Percentiles rank a stretch among this genome's conserved stretches.
Conservation (phyloP, 2,888 invertebrate species). For the Plebejus melissa region DNA sequence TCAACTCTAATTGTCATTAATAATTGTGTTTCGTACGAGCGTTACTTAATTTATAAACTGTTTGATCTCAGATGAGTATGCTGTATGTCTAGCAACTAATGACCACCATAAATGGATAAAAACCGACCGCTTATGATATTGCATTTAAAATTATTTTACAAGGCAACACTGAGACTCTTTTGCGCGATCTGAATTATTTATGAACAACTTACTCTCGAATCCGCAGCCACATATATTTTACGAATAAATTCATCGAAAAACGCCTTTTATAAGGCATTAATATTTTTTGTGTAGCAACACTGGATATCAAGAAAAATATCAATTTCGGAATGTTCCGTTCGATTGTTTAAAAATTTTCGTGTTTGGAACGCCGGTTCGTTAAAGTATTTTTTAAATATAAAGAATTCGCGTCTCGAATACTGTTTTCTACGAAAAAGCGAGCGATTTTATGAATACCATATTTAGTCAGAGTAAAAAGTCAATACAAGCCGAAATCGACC, state of each 20-base stretch:
- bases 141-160: slow-evolving; percentile 34
- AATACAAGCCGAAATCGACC: slow-evolving; percentile 39
- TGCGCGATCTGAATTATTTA: slow-evolving; percentile 59
- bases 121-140: slow-evolving; percentile 29
- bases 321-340: slow-evolving; percentile 34
- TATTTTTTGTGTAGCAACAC: slow-evolving; percentile 52
- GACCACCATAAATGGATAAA: slow-evolving; percentile 46
- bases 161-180: slow-evolving; percentile 31
- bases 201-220: slow-evolving; percentile 62
- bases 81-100: slow-evolving; percentile 43
- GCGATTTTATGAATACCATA: slow-evolving; percentile 54
- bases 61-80: slow-evolving; percentile 39
- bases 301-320: slow-evolving; percentile 34
- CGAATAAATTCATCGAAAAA: slow-evolving; percentile 71
- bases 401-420: slow-evolving; percentile 36
- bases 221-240: slow-evolving; percentile 62
- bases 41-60: slow-evolving; percentile 47
- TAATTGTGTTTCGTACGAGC: slow-evolving; percentile 52
- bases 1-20: slow-evolving; percentile 67
- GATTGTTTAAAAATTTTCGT: slow-evolving; percentile 33
- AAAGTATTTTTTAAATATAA: slow-evolving; percentile 32
- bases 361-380: slow-evolving; percentile 32
- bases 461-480: slow-evolving; percentile 41
- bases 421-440: slow-evolving; percentile 47
- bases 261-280: slow-evolving; percentile 67